Conservation (phyloP, 2,113 vertebrate species). For the Podarcis raffonei region DNA sequence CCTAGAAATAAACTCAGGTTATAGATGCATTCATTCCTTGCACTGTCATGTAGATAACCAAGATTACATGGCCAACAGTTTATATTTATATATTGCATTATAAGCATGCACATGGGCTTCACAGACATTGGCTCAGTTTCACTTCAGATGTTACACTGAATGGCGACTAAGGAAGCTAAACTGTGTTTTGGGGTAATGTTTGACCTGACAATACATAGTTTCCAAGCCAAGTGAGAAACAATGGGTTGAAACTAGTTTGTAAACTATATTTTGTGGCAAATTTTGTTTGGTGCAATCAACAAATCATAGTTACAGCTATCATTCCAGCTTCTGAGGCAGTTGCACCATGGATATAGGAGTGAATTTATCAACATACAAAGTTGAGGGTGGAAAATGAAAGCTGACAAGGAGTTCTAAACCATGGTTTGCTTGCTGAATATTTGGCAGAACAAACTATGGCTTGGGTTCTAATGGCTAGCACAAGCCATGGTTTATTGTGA, state of each 20-base stretch:
- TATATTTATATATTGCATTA: background rate
- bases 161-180: background rate
- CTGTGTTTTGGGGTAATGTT: background rate
- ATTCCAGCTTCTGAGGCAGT: background rate
- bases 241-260: background rate
- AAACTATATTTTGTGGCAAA: background rate
- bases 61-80: background rate
- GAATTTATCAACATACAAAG: background rate
- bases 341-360: background rate
- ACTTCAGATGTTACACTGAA: background rate
- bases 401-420: background rate
- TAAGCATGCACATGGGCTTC: background rate
- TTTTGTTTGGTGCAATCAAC: background rate
- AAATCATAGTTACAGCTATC: background rate
- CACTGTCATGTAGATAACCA: background rate
- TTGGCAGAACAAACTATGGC: background rate
- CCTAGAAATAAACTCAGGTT: slow-evolving; percentile 68
- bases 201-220: background rate
- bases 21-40: background rate
- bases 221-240: background rate
- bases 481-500: background rate
- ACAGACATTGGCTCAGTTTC: background rate
- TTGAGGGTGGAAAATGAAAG: background rate
- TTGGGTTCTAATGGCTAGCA: background rate
- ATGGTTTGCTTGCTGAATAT: background rate